A percentile compares a stretch with the other conserved stretches of the same genome.
phyloP scores from a whole-genome alignment of 2,888 invertebrate genomes.

The Isoperla grammatica region DNA sequence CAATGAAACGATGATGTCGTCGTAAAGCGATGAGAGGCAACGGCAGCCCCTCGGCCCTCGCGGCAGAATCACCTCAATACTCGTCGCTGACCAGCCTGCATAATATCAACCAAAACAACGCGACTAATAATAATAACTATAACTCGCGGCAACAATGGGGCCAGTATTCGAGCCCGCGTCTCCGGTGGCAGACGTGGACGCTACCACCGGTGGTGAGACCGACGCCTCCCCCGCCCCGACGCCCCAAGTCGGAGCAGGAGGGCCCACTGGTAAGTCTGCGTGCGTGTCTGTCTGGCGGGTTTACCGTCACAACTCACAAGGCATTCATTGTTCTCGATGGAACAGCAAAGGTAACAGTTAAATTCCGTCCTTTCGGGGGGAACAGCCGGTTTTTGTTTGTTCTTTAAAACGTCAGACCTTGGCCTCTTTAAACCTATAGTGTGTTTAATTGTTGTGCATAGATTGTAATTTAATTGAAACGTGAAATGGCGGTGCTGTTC shows the following conservation, averaged over 20 bases:
- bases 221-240: slow-evolving; percentile 37
- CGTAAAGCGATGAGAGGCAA: slow-evolving; percentile 17
- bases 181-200: slow-evolving; percentile 51
- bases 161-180: slow-evolving; percentile 33
- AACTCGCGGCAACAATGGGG: slow-evolving; percentile 27
- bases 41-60: slow-evolving; percentile 12
- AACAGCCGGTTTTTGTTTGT: too few species aligned
- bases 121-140: slow-evolving; percentile 37
- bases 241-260: slow-evolving; percentile 29
- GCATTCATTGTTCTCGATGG: too few species aligned
- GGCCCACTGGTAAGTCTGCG: slow-evolving; percentile 25
- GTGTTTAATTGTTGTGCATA: too few species aligned
- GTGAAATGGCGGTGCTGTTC: too few species aligned
- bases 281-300: background rate
- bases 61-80: slow-evolving; percentile 13
- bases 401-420: too few species aligned
- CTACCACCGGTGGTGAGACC: slow-evolving; percentile 51
- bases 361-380: too few species aligned
- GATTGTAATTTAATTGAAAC: too few species aligned
- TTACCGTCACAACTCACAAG: background rate
- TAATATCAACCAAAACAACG: slow-evolving; percentile 40
- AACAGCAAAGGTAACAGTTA: too few species aligned
- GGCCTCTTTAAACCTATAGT: too few species aligned
- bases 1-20: background rate
- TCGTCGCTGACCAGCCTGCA: slow-evolving; percentile 32